phyloP scores from a whole-genome alignment of 2,797 vertebrate genomes.

The Hypotaenidia philippensis region DNA sequence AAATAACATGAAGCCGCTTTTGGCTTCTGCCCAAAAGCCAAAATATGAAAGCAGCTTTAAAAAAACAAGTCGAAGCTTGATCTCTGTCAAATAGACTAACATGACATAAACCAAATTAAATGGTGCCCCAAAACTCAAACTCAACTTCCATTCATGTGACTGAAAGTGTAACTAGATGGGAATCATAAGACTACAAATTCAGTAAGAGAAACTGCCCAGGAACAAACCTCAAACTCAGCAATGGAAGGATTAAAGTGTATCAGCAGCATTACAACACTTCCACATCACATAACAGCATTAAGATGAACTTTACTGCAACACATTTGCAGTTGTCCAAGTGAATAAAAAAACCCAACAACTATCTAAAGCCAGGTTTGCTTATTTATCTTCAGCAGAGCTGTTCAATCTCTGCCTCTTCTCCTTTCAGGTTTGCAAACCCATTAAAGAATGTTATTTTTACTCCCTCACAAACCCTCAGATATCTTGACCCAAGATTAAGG shows the following conservation, averaged over 20 bases:
- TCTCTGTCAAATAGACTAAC: not conserved
- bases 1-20: not conserved
- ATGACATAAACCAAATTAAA: not conserved
- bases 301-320: not conserved
- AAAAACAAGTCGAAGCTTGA: not conserved
- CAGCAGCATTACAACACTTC: not conserved
- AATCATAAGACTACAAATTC: not conserved
- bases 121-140: not conserved
- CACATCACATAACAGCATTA: rapidly evolving
- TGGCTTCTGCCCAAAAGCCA: not conserved
- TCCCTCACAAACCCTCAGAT: constrained; percentile 14
- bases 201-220: not conserved
- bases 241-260: not conserved
- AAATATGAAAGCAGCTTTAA: not conserved
- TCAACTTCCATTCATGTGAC: not conserved
- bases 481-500: not conserved
- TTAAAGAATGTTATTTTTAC: not conserved
- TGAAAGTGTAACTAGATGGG: not conserved
- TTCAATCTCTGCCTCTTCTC: not conserved
- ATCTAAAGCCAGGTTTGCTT: not conserved
- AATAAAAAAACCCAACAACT: not conserved
- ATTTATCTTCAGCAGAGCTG: not conserved
- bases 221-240: not conserved
- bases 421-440: not conserved
- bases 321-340: not conserved